Evolutionary conservation across 1,140 invertebrate genomes (phyloP), one percentile per base, ranked within the genome.

Genomic region (Rhizoglyphus robini): DNA sequence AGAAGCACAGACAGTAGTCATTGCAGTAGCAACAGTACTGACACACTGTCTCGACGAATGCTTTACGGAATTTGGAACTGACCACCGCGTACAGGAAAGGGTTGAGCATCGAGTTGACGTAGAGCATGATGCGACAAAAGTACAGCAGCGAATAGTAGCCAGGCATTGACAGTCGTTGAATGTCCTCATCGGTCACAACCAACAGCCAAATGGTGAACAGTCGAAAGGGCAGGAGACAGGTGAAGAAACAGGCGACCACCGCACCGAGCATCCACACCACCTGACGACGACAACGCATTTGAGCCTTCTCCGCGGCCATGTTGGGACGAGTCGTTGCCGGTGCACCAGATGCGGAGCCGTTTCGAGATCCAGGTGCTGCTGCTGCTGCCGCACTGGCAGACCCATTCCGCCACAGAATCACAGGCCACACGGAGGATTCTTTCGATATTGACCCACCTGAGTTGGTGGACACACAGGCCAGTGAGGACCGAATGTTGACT

Each of bases 51-150:
- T 61, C 31, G 4, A 71, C 59, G 71, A 91, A 91, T 0, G 88
- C 88, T 20, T 84, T 83, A 13, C 90, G 81, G 76, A 92, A 93
- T 75, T 91, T 92, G 0, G 87, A 88, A n/a, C 88, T 90, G 85
- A 90, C 90, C 15, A 89, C 78, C 31, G 74, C 74, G 76, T 93
- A 92, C 18, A 92, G 79, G 69, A 92, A 88, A 3, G 90, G 90
- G 77, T 92, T 93, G 65, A 91, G 83, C 29, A 88, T 88, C 4
- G 88, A 90, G 73, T 92, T 91, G 23, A 91, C 80, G 76, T 92
- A 90, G 20, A 89, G 75, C 86, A 92, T 88, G 30, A 90, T 82
- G 51, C 88, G 81, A 71, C 84, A 87, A 75, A 91, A 86, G 75
- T 88, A 91, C 13, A 93, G 79, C 57, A 93, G 78, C 73, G 84